Conservation (phyloP, 2,113 vertebrate species). For the Vanacampus margaritifer region DNA sequence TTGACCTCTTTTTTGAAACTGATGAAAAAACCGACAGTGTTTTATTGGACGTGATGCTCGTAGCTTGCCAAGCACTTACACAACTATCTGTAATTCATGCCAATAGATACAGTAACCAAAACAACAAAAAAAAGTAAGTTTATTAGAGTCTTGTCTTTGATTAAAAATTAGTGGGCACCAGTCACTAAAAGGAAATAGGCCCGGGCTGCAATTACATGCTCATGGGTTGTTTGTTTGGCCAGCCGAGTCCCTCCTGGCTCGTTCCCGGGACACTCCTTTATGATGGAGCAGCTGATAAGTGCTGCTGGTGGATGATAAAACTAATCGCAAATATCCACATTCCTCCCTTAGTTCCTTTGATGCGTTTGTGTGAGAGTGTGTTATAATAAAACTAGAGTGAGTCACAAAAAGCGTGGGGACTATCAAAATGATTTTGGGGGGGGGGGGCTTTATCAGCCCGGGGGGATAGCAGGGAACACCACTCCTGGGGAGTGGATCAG, state of each 20-base stretch:
- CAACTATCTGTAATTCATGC: background rate
- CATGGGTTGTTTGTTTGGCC: slow-evolving; percentile 38
- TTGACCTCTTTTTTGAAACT: too few species aligned
- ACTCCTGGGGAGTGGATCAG: slow-evolving; percentile 35
- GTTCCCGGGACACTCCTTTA: slow-evolving; percentile 51
- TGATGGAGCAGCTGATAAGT: slow-evolving; percentile 60
- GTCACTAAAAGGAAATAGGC: background rate
- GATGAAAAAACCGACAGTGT: background rate
- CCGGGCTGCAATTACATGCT: slow-evolving; percentile 24
- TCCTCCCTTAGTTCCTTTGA: slow-evolving; percentile 70
- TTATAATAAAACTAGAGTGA: slow-evolving; percentile 60
- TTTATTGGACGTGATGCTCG: background rate
- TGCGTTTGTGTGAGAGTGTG: slow-evolving; percentile 14
- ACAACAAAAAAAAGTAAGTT: background rate
- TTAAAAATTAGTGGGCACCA: slow-evolving; percentile 1
- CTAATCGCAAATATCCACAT: slow-evolving; percentile 66
- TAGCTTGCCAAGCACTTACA: background rate
- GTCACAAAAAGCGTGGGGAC: slow-evolving; percentile 59
- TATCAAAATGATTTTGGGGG: slow-evolving; percentile 55
- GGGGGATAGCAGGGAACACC: slow-evolving; percentile 55
- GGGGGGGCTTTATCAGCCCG: slow-evolving; percentile 51
- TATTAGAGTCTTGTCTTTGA: background rate
- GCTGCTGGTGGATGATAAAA: slow-evolving; percentile 56
- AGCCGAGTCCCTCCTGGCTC: slow-evolving; percentile 35
- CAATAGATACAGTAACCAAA: background rate